Evolutionary conservation across 35 echinoderm and acorn worm species (phyloP), one percentile per base, ranked within the genome.

Genomic region (Diadema setosum): DNA sequence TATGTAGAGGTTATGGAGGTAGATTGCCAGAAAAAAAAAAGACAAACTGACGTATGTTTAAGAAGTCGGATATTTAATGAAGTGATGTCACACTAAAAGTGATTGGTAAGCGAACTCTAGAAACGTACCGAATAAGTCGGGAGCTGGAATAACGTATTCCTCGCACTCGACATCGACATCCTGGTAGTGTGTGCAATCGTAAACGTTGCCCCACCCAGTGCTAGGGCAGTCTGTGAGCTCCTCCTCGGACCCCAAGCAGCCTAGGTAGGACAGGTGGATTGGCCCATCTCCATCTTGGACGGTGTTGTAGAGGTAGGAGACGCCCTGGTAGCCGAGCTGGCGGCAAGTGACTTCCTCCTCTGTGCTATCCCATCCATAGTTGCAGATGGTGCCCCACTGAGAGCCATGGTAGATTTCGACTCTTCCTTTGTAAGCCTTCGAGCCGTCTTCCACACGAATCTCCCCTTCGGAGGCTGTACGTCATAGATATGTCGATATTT

Each of bases 251-350:
- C 84, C 84, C 21, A 15, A 40, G 39, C 84, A 86, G 12, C 39
- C 58, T 37, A 86, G 57, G 15, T 29, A 32, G 25, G 65, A 56
- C 35, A 86, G 18, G 1, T 32, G 43, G 7, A 86, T 73, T 12
- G 18, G 65, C 12, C n/a, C n/a, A n/a, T n/a, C n/a, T 46, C 83
- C 5, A 40, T 37, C 8, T 65, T 40, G 18, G 58, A 64, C 24
- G 83, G 55, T 0, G 5, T 7, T 14, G 16, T 26, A 56, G n/a
- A n/a, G n/a, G n/a, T n/a, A 75, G n/a, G n/a, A n/a, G n/a, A n/a
- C n/a, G n/a, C n/a, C n/a, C n/a, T n/a, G n/a, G n/a, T n/a, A 60
- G 15, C 88, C 88, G 5, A 90, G 63, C 33, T 83, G 82, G 21
- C 46, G 40, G 44, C 88, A 90, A 14, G 45, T 65, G 0, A 90